phyloP scores from a whole-genome alignment of 2,888 invertebrate genomes.

The Acronicta psi region DNA sequence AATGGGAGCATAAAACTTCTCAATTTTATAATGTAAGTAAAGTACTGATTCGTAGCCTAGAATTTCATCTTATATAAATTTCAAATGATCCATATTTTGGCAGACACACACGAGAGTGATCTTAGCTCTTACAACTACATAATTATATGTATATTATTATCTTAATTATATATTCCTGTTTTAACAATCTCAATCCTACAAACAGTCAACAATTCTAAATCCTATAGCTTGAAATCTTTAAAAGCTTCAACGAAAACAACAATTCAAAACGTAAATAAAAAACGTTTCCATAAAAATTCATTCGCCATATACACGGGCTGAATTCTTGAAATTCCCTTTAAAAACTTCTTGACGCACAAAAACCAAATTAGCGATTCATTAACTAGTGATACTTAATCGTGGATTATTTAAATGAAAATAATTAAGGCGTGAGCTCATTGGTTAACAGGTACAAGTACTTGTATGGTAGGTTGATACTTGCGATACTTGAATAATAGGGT shows the following conservation, averaged over 20 bases:
- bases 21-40: no score
- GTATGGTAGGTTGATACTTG: conserved; percentile 40
- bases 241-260: neutral
- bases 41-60: no score
- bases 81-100: no score
- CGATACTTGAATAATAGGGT: no score
- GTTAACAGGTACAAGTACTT: conserved; percentile 42
- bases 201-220: no score
- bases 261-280: neutral
- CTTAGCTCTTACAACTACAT: no score
- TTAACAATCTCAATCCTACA: neutral
- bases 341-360: conserved; percentile 38
- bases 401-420: conserved; percentile 56
- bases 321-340: conserved; percentile 10
- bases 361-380: conserved; percentile 51
- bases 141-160: no score
- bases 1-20: no score
- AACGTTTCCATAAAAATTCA: conserved; percentile 9
- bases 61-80: no score
- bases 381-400: conserved; percentile 45
- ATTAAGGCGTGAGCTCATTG: conserved; percentile 45
- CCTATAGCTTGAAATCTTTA: neutral
- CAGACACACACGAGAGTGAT: no score
- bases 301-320: conserved; percentile 8
- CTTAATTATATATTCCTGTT: no score